A percentile compares a stretch with the other conserved stretches of the same genome.
These are phyloP conservation scores for Cryptosula pallasiana DNA, from an alignment of 2,888 invertebrate species.

Conservation along the genomic window DNA sequence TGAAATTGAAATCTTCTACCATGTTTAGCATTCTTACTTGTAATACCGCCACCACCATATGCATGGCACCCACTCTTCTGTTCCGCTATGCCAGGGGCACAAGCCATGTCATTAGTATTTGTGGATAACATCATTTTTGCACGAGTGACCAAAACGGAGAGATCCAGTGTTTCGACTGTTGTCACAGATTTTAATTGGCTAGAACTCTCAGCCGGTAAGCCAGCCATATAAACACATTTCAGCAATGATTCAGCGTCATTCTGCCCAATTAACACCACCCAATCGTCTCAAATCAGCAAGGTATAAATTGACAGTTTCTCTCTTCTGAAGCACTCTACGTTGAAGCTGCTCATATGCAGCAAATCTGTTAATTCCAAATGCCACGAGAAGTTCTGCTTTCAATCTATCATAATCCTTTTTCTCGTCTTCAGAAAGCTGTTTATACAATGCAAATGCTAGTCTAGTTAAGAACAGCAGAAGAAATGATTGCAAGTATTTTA, in stretches of 20 bases:
- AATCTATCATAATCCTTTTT: background rate
- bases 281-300: background rate
- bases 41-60: too few species aligned
- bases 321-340: background rate
- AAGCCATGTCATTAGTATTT: too few species aligned
- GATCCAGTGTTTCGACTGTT: background rate
- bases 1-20: too few species aligned
- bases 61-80: too few species aligned
- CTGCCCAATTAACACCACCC: background rate
- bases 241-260: background rate
- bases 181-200: background rate
- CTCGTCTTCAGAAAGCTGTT: background rate
- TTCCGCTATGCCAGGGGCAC: too few species aligned
- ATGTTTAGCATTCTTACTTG: too few species aligned
- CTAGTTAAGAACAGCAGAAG: background rate
- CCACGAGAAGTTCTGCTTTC: background rate
- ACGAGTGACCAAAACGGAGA: background rate
- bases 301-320: background rate
- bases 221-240: background rate
- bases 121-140: background rate
- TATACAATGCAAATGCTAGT: background rate
- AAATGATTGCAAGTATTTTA: background rate
- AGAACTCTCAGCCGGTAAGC: background rate
- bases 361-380: background rate
- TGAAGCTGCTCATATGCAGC: background rate